Base-by-base conservation (phyloP, 30 jellyfish, hydroid and myxozoan genomes). In the Chrysaora quinquecirrha region DNA sequence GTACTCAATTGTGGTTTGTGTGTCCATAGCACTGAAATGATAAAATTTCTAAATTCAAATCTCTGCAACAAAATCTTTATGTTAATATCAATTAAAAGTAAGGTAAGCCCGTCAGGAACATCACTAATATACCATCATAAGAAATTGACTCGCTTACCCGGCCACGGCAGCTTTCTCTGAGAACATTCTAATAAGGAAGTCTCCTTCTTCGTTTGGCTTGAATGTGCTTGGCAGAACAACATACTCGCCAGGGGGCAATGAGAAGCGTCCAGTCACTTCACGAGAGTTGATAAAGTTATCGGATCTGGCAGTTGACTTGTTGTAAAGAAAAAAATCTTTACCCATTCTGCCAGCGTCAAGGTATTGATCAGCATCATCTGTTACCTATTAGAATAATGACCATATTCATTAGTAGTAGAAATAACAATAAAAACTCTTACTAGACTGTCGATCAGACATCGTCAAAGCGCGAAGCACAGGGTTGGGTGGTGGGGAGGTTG, bases 221-320 rank as follows among this genome's bases (percentile, higher is more conserved):
- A 93, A 93, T 2, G 98, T 93, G 47, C 97, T 87, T 29, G 98
- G 98, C 49, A 93, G 19, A 32, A 93, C 75, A 31, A 74, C 95
- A 62, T 93, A 93, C 6, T 86, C 96, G 1, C 98, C 98, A 10
- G 98, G 98, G 3, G 97, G 96, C 71, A 93, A 68, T n/a, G 95
- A 74, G 62, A 86, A 93, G 35, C 98, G 95, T 2, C 98, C 98
- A 19, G 97, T 87, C 23, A 93, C 97, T 76, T 93, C 98, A 27
- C 98, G 80, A 1, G 98, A 71, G 84, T 93, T 93, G 87, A 93
- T 90, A 64, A 93, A 93, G 84, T 87, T 86, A 14, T 93, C 94
- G 34, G 98, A 93, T 64, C 98, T 85, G 30, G 98, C 98, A 14
- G 90, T 71, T 9, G 98, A 93, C 33, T 93, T 93, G 87, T 86